A percentile compares a stretch with the other conserved stretches of the same genome.
These are phyloP conservation scores for Mola mola DNA, from an alignment of 2,113 vertebrate species.

Conservation along the genomic window DNA sequence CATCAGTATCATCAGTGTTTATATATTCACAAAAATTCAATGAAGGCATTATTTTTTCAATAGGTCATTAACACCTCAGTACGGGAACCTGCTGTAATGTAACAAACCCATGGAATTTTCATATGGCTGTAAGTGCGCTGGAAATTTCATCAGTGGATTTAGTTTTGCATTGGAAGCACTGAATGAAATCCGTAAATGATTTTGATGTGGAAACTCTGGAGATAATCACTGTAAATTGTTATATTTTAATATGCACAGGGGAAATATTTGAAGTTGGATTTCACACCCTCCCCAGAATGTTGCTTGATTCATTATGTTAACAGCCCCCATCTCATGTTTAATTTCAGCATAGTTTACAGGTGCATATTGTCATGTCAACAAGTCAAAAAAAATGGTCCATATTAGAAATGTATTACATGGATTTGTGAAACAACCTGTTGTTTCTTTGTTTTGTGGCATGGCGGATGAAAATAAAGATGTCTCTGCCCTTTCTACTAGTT, in stretches of 20 bases:
- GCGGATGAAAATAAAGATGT: slow-evolving; percentile 18
- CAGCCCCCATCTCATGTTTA: slow-evolving; percentile 1
- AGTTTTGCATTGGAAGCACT: slow-evolving; percentile 24
- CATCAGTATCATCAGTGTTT: not conserved
- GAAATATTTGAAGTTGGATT: slow-evolving; percentile 27
- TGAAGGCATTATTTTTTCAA: slow-evolving; percentile 31
- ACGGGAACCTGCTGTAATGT: slow-evolving; percentile 31
- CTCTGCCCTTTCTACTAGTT: slow-evolving; percentile 36
- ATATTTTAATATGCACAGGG: slow-evolving; percentile 38
- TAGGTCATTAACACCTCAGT: slow-evolving; percentile 34
- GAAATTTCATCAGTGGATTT: slow-evolving; percentile 46
- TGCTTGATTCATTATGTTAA: slow-evolving; percentile 24
- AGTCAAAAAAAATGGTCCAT: slow-evolving; percentile 8
- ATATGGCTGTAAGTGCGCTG: slow-evolving; percentile 25
- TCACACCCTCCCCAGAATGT: slow-evolving; percentile 32
- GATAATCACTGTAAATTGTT: slow-evolving; percentile 54
- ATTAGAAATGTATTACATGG: not conserved
- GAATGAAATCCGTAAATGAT: slow-evolving; percentile 51
- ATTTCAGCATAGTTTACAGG: slow-evolving; percentile 13
- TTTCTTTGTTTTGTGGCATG: not conserved
- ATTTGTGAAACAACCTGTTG: slow-evolving; percentile 2
- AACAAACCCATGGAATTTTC: slow-evolving; percentile 42
- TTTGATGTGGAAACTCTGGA: slow-evolving; percentile 49
- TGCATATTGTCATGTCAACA: not conserved
- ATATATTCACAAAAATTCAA: slow-evolving; percentile 24